Evolutionary conservation across 2,797 vertebrate species (phyloP), one percentile per base, ranked within the genome.

Genomic region (Acrossocheilus wenchowensis): DNA sequence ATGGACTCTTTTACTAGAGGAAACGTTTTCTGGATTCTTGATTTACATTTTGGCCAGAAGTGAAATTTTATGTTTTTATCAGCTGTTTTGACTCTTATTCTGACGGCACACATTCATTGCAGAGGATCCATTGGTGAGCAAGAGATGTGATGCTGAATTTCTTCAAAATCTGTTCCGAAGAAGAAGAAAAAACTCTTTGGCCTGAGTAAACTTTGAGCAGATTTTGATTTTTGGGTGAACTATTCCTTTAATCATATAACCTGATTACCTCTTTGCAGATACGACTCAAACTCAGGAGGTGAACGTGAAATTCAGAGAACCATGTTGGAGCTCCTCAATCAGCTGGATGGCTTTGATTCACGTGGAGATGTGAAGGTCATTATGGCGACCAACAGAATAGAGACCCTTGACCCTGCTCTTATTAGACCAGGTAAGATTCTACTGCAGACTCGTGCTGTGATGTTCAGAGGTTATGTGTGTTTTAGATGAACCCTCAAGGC

Each of bases 321-420:
- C 0, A 99, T 99, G 98, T 87, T 99, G 94, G 98, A 99, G 92
- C 95, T 99, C 86, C 94, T 99, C 88, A 99, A 99, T 94, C 98
- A 99, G 83, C 87, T 99, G 91, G 98, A 99, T 54, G 98, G 98
- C 52, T 99, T 99, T 85, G 98, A 99, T 91, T 99, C 98, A 0
- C 93, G 98, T 23, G 98, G 98, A 2, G 98, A 99, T 1, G 98
- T 99, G 4, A 99, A 99, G 93, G 98, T 99, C 30, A 98, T 99
- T 89, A 99, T 99, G 98, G 98, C 98, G 79, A 99, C 98, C 54
- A 99, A 99, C 89, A 94, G 98, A 89, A 99, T 99, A 95, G 98
- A 99, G 92, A 99, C 98, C 1, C 90, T 99, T 90, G 98, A 99
- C 84, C 98, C 98, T 0, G 98, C 98, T 17, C 96, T 99, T 84